Conservation (phyloP, 1,140 invertebrate species). For the Philopotamus ludificatus region DNA sequence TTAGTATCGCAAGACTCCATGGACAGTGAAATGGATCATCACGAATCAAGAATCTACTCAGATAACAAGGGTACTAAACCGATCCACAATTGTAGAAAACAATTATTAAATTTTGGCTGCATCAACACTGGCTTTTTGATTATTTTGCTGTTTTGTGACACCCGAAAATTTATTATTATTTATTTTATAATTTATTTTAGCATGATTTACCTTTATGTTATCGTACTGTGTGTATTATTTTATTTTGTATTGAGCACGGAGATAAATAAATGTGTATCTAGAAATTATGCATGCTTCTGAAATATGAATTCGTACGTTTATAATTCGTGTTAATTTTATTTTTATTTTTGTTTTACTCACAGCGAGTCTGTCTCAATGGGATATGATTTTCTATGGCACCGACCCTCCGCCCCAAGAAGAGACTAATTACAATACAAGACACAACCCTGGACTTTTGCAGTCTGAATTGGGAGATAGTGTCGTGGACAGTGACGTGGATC, state of each 20-base stretch:
- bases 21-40: slow-evolving; percentile 36
- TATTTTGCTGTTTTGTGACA: slow-evolving; percentile 4
- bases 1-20: slow-evolving; percentile 31
- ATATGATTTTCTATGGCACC: slow-evolving; percentile 77
- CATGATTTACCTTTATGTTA: neutral
- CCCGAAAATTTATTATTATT: no score
- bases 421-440: slow-evolving; percentile 14
- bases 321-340: neutral
- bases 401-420: slow-evolving; percentile 60
- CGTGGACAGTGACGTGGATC: slow-evolving; percentile 30
- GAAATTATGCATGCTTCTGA: neutral
- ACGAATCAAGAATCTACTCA: slow-evolving; percentile 28
- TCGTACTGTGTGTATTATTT: neutral
- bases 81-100: slow-evolving; percentile 12
- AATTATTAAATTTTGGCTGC: slow-evolving; percentile 14
- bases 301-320: neutral
- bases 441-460: neutral
- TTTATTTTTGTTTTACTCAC: slow-evolving; percentile 14
- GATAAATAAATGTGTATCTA: neutral
- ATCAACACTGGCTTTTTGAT: slow-evolving; percentile 13
- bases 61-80: slow-evolving; percentile 39
- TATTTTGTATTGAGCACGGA: neutral
- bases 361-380: slow-evolving; percentile 64
- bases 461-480: slow-evolving; percentile 1
- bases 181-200: neutral